These are phyloP conservation scores for Zaprionus tsacasi DNA, from an alignment of 1,140 invertebrate species.

Conservation along the genomic window DNA sequence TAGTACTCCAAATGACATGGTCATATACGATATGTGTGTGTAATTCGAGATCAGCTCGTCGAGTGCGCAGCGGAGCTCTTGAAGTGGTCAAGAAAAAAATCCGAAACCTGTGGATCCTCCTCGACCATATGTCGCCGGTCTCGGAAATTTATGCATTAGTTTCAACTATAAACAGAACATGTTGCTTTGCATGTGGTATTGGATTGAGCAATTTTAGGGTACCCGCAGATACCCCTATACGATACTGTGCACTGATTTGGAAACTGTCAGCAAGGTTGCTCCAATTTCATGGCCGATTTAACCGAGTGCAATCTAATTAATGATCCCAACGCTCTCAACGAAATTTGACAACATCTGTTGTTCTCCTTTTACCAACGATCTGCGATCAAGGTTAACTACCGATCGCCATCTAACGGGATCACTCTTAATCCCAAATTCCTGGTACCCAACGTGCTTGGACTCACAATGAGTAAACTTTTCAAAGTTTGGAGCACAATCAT, in stretches of 20 bases:
- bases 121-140: conserved; percentile 52
- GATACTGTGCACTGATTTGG: conserved; percentile 61
- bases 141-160: conserved; percentile 53
- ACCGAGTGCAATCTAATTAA: conserved; percentile 74
- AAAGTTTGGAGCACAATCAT: background rate
- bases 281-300: conserved; percentile 80
- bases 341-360: conserved; percentile 72
- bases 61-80: conserved; percentile 48
- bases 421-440: conserved; percentile 10
- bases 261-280: conserved; percentile 76
- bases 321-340: conserved; percentile 16
- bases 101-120: conserved; percentile 4
- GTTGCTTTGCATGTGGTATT: conserved; percentile 65
- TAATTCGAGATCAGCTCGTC: conserved; percentile 56
- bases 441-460: conserved; percentile 18
- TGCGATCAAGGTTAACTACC: conserved; percentile 40
- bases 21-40: conserved; percentile 38
- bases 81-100: conserved; percentile 62
- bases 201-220: conserved; percentile 74
- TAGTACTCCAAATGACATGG: conserved; percentile 50
- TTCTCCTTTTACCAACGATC: conserved; percentile 31
- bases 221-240: background rate
- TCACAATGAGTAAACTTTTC: background rate
- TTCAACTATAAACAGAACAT: conserved; percentile 43
- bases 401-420: conserved; percentile 23